These are phyloP conservation scores for Corticium candelabrum DNA, from an alignment of 37 sponge, comb jelly and placozoan species.

Conservation along the genomic window DNA sequence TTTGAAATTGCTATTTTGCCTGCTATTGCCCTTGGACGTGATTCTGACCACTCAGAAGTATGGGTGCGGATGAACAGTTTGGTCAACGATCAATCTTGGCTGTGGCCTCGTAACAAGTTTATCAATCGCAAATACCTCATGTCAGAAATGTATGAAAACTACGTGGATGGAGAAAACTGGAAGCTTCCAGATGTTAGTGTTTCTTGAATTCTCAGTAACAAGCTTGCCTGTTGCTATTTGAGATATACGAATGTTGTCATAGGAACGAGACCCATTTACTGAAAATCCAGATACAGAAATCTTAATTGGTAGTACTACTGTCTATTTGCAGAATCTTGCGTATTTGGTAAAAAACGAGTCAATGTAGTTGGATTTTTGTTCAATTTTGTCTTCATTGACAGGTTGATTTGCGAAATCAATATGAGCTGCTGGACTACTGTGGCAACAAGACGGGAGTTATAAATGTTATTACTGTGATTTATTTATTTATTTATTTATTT, in stretches of 20 bases:
- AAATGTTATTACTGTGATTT: not conserved
- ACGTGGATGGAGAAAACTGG: conserved; percentile 44
- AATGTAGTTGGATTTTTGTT: not conserved
- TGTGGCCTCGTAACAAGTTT: conserved; percentile 41
- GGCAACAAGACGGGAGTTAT: not conserved
- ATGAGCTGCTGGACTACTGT: not conserved
- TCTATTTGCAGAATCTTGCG: conserved; percentile 38
- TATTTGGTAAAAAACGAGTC: conserved; percentile 24
- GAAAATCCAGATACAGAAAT: conserved; percentile 23
- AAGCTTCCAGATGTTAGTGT: conserved; percentile 21
- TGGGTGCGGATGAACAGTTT: conserved; percentile 42
- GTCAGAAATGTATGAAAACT: conserved; percentile 64
- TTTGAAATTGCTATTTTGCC: conserved; percentile 57
- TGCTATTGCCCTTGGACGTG: conserved; percentile 39
- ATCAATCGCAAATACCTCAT: conserved; percentile 45
- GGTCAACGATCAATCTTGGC: conserved; percentile 29
- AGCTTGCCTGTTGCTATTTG: not conserved
- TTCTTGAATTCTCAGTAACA: not conserved
- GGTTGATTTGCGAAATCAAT: not conserved
- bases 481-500: not conserved
- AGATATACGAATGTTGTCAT: not conserved
- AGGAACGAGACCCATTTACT: conserved; percentile 56
- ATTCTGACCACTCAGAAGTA: conserved; percentile 38
- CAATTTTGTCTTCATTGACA: not conserved
- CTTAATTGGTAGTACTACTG: conserved; percentile 42